Percentiles rank a stretch among this genome's conserved stretches.
These are phyloP conservation scores for Philereme transversata DNA, from an alignment of 2,888 invertebrate genomes.

Conservation along the genomic window DNA sequence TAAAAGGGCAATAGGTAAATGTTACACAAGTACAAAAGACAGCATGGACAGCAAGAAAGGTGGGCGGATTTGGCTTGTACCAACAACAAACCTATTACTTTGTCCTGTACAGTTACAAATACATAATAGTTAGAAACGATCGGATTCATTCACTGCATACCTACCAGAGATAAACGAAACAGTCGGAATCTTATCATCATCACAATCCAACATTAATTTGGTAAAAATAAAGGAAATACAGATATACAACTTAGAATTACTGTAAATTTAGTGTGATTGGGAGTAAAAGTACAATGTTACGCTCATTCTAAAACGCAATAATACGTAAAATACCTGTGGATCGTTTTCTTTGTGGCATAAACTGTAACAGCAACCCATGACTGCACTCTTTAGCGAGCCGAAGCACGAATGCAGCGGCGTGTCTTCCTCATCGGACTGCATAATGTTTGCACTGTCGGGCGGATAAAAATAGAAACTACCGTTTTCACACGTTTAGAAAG, in stretches of 20 bases:
- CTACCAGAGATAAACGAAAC: constrained; percentile 13
- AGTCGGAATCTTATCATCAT: constrained; percentile 47
- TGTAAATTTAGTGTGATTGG: constrained; percentile 4
- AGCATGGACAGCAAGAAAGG: constrained; percentile 14
- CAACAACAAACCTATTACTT: constrained; percentile 18
- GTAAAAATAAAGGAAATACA: constrained; percentile 32
- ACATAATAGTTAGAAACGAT: constrained; percentile 9
- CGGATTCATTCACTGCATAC: constrained; percentile 15
- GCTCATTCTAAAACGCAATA: constrained; percentile 17
- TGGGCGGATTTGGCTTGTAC: constrained; percentile 24
- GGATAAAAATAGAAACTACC: constrained; percentile 76
- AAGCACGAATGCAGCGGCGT: constrained; percentile 79
- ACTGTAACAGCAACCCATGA: constrained; percentile 89
- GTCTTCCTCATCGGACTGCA: constrained; percentile 78
- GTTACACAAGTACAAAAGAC: neutral
- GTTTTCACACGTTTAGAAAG: constrained; percentile 53
- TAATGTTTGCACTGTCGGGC: constrained; percentile 67
- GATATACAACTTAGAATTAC: constrained; percentile 5
- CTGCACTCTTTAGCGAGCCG: constrained; percentile 73
- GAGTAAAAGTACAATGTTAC: constrained; percentile 10
- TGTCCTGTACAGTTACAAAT: constrained; percentile 2
- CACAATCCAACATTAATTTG: constrained; percentile 19
- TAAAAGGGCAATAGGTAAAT: too few relatives aligned
- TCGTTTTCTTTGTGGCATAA: constrained; percentile 88
- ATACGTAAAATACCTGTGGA: constrained; percentile 83